Evolutionary conservation across 2,113 vertebrate species (phyloP), one percentile per base, ranked within the genome.

Genomic region (Odontesthes bonariensis): DNA sequence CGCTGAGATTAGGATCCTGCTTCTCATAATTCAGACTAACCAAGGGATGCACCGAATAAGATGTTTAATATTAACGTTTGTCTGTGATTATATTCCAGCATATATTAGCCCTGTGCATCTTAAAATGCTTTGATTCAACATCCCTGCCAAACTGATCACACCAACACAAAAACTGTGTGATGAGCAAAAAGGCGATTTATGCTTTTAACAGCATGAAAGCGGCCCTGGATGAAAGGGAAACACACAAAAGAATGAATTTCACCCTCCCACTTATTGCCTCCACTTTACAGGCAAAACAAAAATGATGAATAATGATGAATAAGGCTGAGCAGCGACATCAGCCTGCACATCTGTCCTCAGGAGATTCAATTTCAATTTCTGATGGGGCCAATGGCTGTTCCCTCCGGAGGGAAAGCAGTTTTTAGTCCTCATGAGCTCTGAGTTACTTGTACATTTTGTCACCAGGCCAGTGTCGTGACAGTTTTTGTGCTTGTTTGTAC

Each of bases 191-290:
- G 59, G 33, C 61, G 73, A 78, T 68, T 81, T 75, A 71, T 85
- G 70, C 77, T 73, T 72, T 77, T 51, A 62, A 59, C 59, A 55
- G 56, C 63, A 77, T 63, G 33, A 79, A 80, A 82, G 55, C 33
- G 4, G 53, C 19, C 19, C 8, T 65, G 52, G 75, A 88, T 92
- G 62, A 91, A 91, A 89, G 79, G 54, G 44, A 69, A 13, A 63
- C 71, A 57, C 32, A 91, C 68, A 87, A 88, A 89, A 86, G 82
- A 71, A 61, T 62, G 74, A 27, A 77, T 89, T 82, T 76, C 27
- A 65, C 61, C 74, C 55, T 68, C 51, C 68, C 33, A 81, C 75
- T 82, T 66, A 62, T 85, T 22, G 7, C 42, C 22, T 67, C 52
- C 53, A 59, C 75, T 80, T 59, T 31, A 59, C 62, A 20, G 42